phyloP scores from a whole-genome alignment of 2,888 invertebrate genomes.

The Automeris io region DNA sequence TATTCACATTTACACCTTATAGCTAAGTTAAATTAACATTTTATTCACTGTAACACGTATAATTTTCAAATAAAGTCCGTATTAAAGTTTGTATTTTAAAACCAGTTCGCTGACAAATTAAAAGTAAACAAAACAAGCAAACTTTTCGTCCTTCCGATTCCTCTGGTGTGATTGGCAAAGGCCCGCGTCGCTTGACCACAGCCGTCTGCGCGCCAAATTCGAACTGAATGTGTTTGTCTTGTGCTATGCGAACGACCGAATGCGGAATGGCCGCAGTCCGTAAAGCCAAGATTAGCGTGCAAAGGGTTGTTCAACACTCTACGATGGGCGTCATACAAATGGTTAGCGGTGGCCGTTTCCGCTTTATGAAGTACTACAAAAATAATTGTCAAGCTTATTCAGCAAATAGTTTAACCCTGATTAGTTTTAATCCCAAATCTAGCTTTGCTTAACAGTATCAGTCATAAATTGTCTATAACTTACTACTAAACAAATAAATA shows the following conservation, averaged over 20 bases:
- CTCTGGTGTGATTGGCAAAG: constrained; percentile 31
- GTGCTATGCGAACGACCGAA: constrained; percentile 17
- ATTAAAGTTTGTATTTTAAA: constrained; percentile 11
- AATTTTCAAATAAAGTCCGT: neutral
- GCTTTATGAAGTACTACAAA: constrained; percentile 23
- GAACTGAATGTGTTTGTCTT: constrained; percentile 38
- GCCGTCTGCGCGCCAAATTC: constrained; percentile 61
- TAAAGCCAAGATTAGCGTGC: constrained; percentile 12
- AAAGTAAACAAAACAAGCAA: constrained; percentile 44
- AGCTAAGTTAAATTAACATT: constrained; percentile 7
- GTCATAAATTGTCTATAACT: no score
- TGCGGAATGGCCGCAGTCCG: constrained; percentile 21
- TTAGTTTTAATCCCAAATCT: neutral
- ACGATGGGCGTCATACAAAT: constrained; percentile 24
- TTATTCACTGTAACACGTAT: neutral
- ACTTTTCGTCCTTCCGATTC: constrained; percentile 32
- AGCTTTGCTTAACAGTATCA: no score
- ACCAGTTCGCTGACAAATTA: constrained; percentile 34
- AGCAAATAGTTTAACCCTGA: constrained; percentile 15
- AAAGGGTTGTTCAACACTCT: constrained; percentile 14
- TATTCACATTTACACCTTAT: neutral
- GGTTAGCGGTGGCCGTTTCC: constrained; percentile 20
- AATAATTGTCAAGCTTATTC: constrained; percentile 17
- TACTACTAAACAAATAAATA: no score
- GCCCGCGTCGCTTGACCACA: constrained; percentile 43